Base-by-base conservation (phyloP, 2,888 invertebrate species). In the Chromoteleia sp. region DNA sequence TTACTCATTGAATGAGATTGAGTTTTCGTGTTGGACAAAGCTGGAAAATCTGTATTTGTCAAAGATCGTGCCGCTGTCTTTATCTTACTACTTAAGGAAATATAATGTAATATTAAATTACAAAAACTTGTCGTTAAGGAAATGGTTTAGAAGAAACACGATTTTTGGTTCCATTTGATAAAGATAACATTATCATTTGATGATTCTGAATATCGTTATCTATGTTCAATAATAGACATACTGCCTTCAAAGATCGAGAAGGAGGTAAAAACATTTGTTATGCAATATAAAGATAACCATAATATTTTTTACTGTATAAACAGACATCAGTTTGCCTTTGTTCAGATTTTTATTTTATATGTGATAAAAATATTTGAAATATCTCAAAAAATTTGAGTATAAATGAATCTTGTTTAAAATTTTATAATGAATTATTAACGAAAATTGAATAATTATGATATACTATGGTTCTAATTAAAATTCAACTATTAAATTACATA, bases 1-100 rank as follows among this genome's bases (percentile, higher is more conserved):
- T 76, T 76, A 68, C 59, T 76, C 59, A 59, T 59, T 68, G 68
- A 10, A 41, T 25, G 48, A 39, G 59, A 45, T 58, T 75, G 58
- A 29, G 12, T 67, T 76, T 76, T 68, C 59, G 48, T 29, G 48
- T 25, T 30, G 36, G 12, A 33, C 33, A 19, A 29, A 65, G 48
- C 15, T 19, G 48, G 25, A 14, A 39, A 56, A 39, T 48, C 36
- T 33, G 36, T 56, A 48, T 52, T 48, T 52, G 56, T 58, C 52
- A 8, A 56, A 33, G 12, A 6, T 58, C 12, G n/a, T 17, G 48
- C 8, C 19, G 12, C 29, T 48, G n/a, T 21, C 5, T 41, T 59
- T 48, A 45, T 70, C 8, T 39, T 25, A 21, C 12, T 4, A 0
- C 14, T 41, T 29, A 12, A 41, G 19, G 54, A 15, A 21, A 30